A percentile compares a stretch with the other conserved stretches of the same genome.
These are phyloP conservation scores for Tetanocera ferruginea DNA, from an alignment of 2,888 invertebrate species.

Conservation along the genomic window DNA sequence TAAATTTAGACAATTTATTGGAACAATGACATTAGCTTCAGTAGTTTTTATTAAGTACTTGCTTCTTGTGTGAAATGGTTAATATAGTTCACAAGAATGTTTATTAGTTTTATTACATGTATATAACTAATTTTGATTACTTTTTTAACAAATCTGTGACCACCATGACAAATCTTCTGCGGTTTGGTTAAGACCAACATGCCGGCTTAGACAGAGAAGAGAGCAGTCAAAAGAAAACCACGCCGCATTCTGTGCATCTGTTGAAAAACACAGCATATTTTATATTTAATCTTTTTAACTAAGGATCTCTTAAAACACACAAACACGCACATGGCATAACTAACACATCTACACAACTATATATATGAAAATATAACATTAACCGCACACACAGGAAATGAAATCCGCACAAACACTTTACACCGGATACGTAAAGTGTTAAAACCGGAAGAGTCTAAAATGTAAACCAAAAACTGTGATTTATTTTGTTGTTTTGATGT, in stretches of 20 bases:
- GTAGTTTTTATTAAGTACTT: no score
- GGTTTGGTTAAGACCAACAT: no score
- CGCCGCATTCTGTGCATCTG: neutral
- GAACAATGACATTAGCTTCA: no score
- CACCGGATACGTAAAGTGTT: slow-evolving; percentile 9
- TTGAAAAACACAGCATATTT: neutral
- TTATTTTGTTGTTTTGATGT: neutral
- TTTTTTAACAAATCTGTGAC: no score
- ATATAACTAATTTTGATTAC: no score
- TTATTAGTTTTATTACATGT: no score
- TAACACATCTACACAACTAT: neutral
- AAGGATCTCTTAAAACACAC: neutral
- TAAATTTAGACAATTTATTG: no score
- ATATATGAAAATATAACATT: neutral
- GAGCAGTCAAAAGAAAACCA: neutral
- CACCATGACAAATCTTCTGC: no score
- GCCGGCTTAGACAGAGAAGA: no score
- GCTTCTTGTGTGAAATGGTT: no score
- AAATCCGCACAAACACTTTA: neutral
- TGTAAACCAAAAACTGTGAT: neutral
- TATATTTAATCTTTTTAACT: neutral
- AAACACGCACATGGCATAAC: neutral
- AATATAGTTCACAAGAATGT: no score
- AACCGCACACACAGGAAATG: neutral
- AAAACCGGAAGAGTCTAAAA: neutral